Evolutionary conservation across 2,888 invertebrate genomes (phyloP), one percentile per base, ranked within the genome.

Genomic region (Nemoura dubitans): DNA sequence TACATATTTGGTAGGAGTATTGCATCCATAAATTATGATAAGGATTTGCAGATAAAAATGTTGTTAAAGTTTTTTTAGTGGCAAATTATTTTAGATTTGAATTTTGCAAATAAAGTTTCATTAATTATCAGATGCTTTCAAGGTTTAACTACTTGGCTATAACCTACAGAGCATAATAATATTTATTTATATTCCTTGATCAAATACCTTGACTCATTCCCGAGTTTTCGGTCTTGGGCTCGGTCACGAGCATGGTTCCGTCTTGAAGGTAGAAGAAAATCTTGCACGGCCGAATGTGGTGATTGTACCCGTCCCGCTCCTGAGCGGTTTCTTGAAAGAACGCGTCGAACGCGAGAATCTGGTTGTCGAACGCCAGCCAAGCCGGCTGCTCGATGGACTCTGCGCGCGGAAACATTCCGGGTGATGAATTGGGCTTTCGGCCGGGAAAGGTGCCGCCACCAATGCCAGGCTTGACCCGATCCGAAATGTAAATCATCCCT

Each of bases 191-290:
- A n/a, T n/a, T n/a, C n/a, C 36, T 36, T 36, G 36, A 36, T 36
- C 36, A n/a, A n/a, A 59, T 59, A 59, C 59, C 59, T 59, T 59
- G 59, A 21, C 59, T 59, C 59, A 59, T 59, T 21, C 59, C 59
- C 2, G 59, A 59, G 59, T 59, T 59, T 10, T 7, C 59, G 14
- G 59, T 59, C 21, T 59, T 59, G 1, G 59, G 59, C 59, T 98
- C 98, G 86, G 93, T 91, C 1, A 98, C 96, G 92, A 97, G 97
- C 89, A 98, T 95, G 0, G 98, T 97, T 25, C 97, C 98, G 91
- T 98, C 98, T 92, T 98, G 98, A 80, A 98, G 93, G 90, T 95
- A 98, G 90, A 96, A 98, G 89, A 95, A 96, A 86, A 98, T 96
- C 89, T 96, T 96, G 2, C 97, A 97, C 89, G 95, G 94, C 28